Percentiles rank a stretch among this genome's conserved stretches.
Evolutionary conservation across 2,888 invertebrate species (phyloP).

Genomic region (Sceliomorpha sp.): DNA sequence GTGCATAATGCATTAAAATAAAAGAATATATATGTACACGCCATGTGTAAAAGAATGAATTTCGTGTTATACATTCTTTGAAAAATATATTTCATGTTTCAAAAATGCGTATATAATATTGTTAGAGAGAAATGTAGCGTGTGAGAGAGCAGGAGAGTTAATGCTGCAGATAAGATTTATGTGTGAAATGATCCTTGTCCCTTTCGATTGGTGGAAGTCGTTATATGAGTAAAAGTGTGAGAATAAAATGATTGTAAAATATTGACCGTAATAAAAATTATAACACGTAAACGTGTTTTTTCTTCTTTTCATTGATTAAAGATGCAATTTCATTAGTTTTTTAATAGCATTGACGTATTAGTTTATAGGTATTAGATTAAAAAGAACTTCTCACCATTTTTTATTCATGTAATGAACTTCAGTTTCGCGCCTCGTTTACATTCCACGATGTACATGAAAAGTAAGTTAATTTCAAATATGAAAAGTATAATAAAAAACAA

Average conservation of each 20-base stretch:
- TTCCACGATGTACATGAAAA: conserved; percentile 1
- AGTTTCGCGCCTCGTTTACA: neutral
- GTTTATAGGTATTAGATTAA: no score
- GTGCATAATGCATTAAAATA: no score
- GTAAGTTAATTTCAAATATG: neutral
- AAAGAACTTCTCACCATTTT: neutral
- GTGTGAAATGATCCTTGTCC: neutral
- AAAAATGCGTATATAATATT: no score
- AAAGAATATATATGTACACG: no score
- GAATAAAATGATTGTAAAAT: neutral
- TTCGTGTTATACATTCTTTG: no score
- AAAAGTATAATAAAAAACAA: neutral
- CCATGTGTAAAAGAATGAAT: no score
- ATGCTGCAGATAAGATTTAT: neutral
- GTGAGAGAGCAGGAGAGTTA: no score
- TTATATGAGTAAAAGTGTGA: neutral
- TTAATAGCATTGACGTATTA: no score
- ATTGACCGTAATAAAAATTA: no score
- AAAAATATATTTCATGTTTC: no score
- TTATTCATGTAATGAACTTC: neutral
- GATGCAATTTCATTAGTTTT: no score
- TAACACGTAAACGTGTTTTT: neutral
- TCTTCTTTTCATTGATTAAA: neutral
- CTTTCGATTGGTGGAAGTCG: neutral
- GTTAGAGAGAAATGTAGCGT: no score